Evolutionary conservation across 2,797 vertebrate genomes (phyloP).

Genomic region (Rhynchotus rufescens): DNA sequence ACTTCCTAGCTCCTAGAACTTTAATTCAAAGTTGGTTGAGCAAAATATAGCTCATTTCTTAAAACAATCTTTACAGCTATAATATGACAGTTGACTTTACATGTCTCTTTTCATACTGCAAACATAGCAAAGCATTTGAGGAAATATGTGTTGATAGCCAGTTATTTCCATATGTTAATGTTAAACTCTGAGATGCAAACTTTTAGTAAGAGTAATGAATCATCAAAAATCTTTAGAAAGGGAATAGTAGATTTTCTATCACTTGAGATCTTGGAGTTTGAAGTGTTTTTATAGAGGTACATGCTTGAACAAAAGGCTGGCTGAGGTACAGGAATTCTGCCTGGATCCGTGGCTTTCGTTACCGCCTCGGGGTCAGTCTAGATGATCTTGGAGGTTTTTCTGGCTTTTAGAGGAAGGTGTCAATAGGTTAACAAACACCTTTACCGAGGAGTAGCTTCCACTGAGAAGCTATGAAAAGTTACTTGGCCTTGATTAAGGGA

Average conservation of each 20-base stretch:
- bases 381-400: background rate
- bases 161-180: background rate
- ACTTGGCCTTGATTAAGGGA: background rate
- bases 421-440: background rate
- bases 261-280: background rate
- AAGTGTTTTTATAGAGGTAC: background rate
- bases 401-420: background rate
- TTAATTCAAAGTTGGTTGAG: slow-evolving; percentile 15
- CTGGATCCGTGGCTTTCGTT: background rate
- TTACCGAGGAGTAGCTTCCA: background rate
- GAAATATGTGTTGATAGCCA: background rate
- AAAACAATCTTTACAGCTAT: slow-evolving; percentile 22
- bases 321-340: background rate
- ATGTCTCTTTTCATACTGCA: background rate
- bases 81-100: background rate
- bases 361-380: background rate
- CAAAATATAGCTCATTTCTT: background rate
- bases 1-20: slow-evolving; percentile 9
- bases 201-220: slow-evolving; percentile 15
- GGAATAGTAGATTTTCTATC: background rate
- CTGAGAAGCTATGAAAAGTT: background rate
- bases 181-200: background rate
- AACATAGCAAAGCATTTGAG: slow-evolving; percentile 7
- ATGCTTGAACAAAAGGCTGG: background rate
- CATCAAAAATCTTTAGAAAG: background rate